Conservation (phyloP, 2,888 invertebrate genomes). For the Calameuta idolon region DNA sequence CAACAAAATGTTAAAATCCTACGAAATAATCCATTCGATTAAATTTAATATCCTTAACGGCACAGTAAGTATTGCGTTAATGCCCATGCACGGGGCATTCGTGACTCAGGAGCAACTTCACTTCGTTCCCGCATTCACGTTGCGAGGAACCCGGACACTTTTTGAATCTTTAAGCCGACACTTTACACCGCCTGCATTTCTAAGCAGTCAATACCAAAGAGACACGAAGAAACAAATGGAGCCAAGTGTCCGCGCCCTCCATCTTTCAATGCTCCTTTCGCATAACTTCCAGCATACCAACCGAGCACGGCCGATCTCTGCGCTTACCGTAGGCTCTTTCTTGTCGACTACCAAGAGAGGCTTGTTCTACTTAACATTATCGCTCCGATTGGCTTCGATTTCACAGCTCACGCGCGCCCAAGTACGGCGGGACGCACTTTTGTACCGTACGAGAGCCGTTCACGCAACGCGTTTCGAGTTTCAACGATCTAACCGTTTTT, state of each 20-base stretch:
- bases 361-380: not conserved
- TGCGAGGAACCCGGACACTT: slow-evolving; percentile 44
- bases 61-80: not conserved
- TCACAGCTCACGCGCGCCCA: not conserved
- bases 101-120: not conserved
- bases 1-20: not conserved
- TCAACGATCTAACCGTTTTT: slow-evolving; percentile 48
- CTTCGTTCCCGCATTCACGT: slow-evolving; percentile 51
- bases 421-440: not conserved
- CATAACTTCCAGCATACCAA: slow-evolving; percentile 2
- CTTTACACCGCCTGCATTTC: slow-evolving; percentile 49
- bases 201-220: slow-evolving; percentile 45
- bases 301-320: not conserved
- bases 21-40: not conserved
- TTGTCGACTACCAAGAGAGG: not conserved
- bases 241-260: not conserved
- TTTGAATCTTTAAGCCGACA: slow-evolving; percentile 60
- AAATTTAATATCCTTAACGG: not conserved
- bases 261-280: not conserved
- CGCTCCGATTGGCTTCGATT: not conserved
- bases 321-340: not conserved
- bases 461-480: slow-evolving; percentile 45
- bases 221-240: slow-evolving; percentile 8
- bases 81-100: not conserved
- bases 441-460: slow-evolving; percentile 20